phyloP scores from a whole-genome alignment of 2,888 invertebrate genomes.

The Trissolcus japonicus region DNA sequence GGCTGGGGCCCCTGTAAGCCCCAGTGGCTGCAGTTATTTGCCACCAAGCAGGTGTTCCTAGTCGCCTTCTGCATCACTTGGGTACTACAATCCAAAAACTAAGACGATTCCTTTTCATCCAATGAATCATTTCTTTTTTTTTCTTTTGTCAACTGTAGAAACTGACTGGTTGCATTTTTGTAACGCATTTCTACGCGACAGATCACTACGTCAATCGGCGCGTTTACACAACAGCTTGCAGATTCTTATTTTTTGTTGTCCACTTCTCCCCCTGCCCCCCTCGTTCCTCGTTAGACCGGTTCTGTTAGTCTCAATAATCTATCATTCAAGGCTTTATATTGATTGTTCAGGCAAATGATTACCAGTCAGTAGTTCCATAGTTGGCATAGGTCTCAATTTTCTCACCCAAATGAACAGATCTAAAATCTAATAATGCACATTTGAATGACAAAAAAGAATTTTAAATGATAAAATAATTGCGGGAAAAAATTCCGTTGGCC shows the following conservation, averaged over 20 bases:
- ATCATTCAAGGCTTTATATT: constrained; percentile 10
- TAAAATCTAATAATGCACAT: too few relatives aligned
- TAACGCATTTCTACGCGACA: neutral
- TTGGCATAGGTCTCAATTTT: neutral
- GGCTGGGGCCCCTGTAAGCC: constrained; percentile 89
- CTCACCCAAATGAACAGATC: neutral
- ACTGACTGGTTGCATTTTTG: neutral
- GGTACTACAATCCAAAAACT: constrained; percentile 77
- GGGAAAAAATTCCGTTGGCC: too few relatives aligned
- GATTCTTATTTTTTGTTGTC: constrained; percentile 5
- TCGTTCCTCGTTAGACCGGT: constrained; percentile 4
- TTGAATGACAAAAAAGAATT: too few relatives aligned
- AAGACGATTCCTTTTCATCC: too few relatives aligned
- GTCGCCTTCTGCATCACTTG: constrained; percentile 91
- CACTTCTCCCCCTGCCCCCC: neutral
- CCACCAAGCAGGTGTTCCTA: constrained; percentile 92
- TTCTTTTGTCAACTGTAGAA: neutral
- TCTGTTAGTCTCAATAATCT: constrained; percentile 7
- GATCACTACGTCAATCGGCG: constrained; percentile 1
- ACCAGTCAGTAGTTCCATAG: neutral
- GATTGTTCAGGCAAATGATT: constrained; percentile 13
- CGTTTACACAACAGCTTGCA: constrained; percentile 1
- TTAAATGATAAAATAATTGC: too few relatives aligned
- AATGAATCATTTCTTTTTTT: too few relatives aligned
- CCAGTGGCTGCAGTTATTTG: constrained; percentile 85